Evolutionary conservation across 2,888 invertebrate genomes (phyloP).

Genomic region (Machimus atricapillus): DNA sequence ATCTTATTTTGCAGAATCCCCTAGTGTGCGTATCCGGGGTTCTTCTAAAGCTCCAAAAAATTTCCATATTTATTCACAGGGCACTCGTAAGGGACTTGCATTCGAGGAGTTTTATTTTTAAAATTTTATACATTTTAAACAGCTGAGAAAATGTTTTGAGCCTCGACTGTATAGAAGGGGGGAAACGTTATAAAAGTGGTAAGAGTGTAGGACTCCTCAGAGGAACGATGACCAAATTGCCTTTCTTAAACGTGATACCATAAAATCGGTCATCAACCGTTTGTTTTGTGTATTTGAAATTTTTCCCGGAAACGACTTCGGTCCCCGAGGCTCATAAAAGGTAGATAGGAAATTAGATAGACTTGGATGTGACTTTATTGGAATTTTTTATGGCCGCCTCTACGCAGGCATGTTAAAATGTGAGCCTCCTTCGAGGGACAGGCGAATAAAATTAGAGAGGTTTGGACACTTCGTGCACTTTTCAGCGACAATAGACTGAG

Average conservation of each 20-base stretch:
- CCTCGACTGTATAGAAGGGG: not conserved
- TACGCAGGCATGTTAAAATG: not conserved
- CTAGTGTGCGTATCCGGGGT: not conserved
- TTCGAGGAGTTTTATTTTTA: not conserved
- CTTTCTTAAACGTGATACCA: slow-evolving; percentile 31
- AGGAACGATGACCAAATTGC: slow-evolving; percentile 12
- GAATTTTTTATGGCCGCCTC: not conserved
- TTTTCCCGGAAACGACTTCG: slow-evolving; percentile 24
- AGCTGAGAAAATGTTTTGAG: not conserved
- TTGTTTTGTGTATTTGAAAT: slow-evolving; percentile 40
- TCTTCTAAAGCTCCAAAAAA: not conserved
- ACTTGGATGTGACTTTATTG: not conserved
- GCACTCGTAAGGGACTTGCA: slow-evolving; percentile 4
- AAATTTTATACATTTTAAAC: slow-evolving; percentile 22
- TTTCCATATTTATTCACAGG: slow-evolving; percentile 16
- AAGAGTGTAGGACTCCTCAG: not conserved
- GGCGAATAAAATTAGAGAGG: not conserved
- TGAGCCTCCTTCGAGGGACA: not conserved
- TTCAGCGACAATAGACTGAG: not conserved
- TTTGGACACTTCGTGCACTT: not conserved
- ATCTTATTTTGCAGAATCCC: not conserved
- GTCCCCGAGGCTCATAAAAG: slow-evolving; percentile 16
- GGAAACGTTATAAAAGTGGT: not conserved
- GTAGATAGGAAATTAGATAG: slow-evolving; percentile 40
- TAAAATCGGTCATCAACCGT: slow-evolving; percentile 37